phyloP scores from a whole-genome alignment of 2,888 invertebrate genomes.

The Xestia rhomboidea region DNA sequence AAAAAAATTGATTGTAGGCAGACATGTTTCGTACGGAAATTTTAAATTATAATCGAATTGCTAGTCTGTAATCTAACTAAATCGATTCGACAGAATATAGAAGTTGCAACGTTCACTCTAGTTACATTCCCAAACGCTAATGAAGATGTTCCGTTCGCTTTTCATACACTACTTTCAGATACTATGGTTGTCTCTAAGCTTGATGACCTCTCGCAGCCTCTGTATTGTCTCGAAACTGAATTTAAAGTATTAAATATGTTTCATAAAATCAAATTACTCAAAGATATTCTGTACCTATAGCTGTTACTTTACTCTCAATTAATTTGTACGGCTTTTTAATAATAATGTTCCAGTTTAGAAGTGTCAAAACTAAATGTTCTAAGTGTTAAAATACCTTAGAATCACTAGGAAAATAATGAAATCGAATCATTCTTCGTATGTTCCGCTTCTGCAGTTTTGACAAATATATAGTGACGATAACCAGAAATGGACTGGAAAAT shows the following conservation, averaged over 20 bases:
- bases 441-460: conserved; percentile 10
- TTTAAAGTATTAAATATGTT: conserved; percentile 57
- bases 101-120: conserved; percentile 42
- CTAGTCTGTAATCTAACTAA: conserved; percentile 59
- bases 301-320: conserved; percentile 64
- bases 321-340: conserved; percentile 67
- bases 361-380: conserved; percentile 66
- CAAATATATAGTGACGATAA: conserved; percentile 2
- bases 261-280: conserved; percentile 64
- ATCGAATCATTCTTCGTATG: not conserved
- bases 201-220: conserved; percentile 37
- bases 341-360: conserved; percentile 65
- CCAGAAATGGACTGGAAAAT: not conserved
- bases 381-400: conserved; percentile 55
- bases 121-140: conserved; percentile 56
- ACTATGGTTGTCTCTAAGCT: conserved; percentile 1
- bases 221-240: conserved; percentile 52
- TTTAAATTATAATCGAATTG: conserved; percentile 62
- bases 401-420: conserved; percentile 40
- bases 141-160: conserved; percentile 7
- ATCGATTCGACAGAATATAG: conserved; percentile 52
- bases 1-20: conserved; percentile 50
- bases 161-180: conserved; percentile 10
- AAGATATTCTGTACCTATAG: conserved; percentile 63
- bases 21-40: conserved; percentile 46